A percentile compares a stretch with the other conserved stretches of the same genome.
These are phyloP conservation scores for Apocrypta bakeri DNA, from an alignment of 1,140 invertebrate species.

Conservation along the genomic window DNA sequence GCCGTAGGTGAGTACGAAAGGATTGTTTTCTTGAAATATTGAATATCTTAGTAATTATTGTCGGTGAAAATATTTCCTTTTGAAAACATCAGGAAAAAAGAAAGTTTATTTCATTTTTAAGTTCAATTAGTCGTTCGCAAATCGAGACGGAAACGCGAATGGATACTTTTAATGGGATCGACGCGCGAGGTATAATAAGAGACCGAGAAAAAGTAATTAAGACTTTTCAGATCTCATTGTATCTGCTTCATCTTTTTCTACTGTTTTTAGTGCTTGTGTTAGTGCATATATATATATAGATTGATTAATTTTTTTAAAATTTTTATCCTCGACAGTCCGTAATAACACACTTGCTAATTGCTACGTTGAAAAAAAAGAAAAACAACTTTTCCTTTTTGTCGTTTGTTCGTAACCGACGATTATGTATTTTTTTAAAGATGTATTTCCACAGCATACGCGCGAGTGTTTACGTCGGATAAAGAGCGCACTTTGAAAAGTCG, in stretches of 20 bases:
- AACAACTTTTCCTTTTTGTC: neutral
- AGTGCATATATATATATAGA: no score
- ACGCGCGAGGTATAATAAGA: neutral
- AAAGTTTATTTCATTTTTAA: conserved; percentile 30
- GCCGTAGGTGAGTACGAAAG: no score
- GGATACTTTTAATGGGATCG: conserved; percentile 26
- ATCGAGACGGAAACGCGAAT: conserved; percentile 11
- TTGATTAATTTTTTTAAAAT: no score
- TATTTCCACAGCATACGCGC: no score
- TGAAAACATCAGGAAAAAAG: no score
- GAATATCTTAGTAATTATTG: neutral
- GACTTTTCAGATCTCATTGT: conserved; percentile 11
- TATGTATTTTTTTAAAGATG: no score
- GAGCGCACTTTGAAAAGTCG: no score
- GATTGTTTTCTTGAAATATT: neutral
- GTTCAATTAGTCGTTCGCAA: conserved; percentile 28
- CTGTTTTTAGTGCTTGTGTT: no score
- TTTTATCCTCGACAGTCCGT: neutral
- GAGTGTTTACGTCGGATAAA: no score
- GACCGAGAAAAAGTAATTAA: conserved; percentile 24
- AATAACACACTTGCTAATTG: neutral
- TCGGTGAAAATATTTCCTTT: neutral
- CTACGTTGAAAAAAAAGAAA: neutral
- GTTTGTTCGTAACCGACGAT: neutral
- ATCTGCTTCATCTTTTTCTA: neutral